Evolutionary conservation across 2,888 invertebrate species (phyloP).

Genomic region (Hecatera dysodea): DNA sequence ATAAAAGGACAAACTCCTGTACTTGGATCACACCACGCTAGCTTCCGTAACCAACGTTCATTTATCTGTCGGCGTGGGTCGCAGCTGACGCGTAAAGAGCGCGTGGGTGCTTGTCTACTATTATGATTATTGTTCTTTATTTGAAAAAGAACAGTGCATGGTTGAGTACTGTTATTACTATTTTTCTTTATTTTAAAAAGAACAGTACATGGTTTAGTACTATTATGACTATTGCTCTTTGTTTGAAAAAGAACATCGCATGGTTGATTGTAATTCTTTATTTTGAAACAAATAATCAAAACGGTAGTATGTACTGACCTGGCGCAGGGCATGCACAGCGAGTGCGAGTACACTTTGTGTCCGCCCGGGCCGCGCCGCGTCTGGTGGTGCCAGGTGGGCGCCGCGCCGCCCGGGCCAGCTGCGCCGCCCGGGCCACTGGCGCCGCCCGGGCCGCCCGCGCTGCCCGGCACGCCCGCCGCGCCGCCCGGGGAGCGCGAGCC

Average conservation of each 20-base stretch:
- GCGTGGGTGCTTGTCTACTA: background rate
- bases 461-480: conserved; percentile 28
- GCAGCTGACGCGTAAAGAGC: background rate
- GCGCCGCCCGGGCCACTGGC: conserved; percentile 71
- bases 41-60: background rate
- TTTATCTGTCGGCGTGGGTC: background rate
- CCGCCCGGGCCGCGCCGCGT: conserved; percentile 87
- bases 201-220: background rate
- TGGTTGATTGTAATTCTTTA: background rate
- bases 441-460: conserved; percentile 35
- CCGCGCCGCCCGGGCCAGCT: conserved; percentile 62
- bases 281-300: background rate
- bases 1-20: background rate
- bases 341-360: conserved; percentile 89
- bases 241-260: background rate
- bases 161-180: background rate
- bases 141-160: background rate
- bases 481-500: conserved; percentile 60
- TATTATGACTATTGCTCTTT: background rate
- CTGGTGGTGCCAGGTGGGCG: conserved; percentile 87
- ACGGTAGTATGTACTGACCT: conserved; percentile 85
- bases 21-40: background rate
- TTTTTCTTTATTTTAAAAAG: background rate
- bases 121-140: background rate
- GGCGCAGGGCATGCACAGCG: conserved; percentile 93